A percentile compares a stretch with the other conserved stretches of the same genome.
These are phyloP conservation scores for Leptobrachium ailaonicum DNA, from an alignment of 2,113 vertebrate genomes.

Conservation along the genomic window DNA sequence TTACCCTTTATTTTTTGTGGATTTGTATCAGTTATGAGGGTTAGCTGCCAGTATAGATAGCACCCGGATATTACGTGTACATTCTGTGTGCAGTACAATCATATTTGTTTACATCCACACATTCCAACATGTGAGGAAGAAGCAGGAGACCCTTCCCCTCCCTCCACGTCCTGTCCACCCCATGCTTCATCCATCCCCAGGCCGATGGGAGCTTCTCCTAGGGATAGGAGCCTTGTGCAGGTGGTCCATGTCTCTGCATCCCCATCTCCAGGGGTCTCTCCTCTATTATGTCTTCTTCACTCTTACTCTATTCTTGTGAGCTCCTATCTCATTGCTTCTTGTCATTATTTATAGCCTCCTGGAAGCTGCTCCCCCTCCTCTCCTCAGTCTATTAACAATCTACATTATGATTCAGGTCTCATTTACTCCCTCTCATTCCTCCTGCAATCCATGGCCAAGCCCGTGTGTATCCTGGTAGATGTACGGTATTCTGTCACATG, in stretches of 20 bases:
- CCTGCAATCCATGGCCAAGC: neutral
- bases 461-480: neutral
- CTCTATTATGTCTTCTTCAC: neutral
- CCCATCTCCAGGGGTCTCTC: neutral
- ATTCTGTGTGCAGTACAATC: too few relatives aligned
- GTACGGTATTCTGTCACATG: too few relatives aligned
- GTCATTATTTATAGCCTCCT: neutral
- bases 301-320: neutral
- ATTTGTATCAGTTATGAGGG: too few relatives aligned
- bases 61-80: too few relatives aligned
- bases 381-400: neutral
- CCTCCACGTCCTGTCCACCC: constrained; percentile 27
- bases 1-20: too few relatives aligned
- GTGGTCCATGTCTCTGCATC: neutral
- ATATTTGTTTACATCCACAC: constrained; percentile 65
- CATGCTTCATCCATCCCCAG: constrained; percentile 55
- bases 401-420: neutral
- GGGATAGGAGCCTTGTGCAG: neutral
- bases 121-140: constrained; percentile 60
- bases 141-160: neutral
- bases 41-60: too few relatives aligned
- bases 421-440: neutral
- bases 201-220: neutral
- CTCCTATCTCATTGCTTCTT: neutral
- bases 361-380: neutral